Base-by-base conservation (phyloP, 1,140 invertebrate genomes). In the Leptopilina clavipes region DNA sequence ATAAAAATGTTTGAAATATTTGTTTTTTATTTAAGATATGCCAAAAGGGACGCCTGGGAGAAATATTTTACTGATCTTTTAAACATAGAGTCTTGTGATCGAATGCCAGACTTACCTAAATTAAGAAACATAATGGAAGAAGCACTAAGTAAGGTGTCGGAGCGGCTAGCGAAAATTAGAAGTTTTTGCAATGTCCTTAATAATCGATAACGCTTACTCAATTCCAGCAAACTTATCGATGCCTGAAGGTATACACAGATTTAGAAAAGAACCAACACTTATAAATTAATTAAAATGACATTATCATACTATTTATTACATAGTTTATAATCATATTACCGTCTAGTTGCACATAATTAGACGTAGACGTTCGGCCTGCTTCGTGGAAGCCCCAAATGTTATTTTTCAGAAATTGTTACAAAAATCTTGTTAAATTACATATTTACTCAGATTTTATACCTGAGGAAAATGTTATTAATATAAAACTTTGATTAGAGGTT, bases 41-140 rank as follows among this genome's bases (percentile, higher is more conserved):
- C 93, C 79, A 93, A 93, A 81, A 92, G 91, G 71, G 89, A 88
- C 71, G 86, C 92, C 70, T 94, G 94, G 94, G 93, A 94, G 78
- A 91, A 91, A 74, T 92, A 94, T 81, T 94, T 94, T 79, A 92
- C 92, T 0, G 91, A 93, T 37, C 84, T 95, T 70, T 86, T 95
- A 54, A 95, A 95, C 86, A 90, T 95, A n/a, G 92, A 93, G 73
- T 94, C 94, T 59, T 94, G 93, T 79, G 92, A 92, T 22, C 93
- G 91, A 78, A 90, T 94, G 86, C 94, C 94, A 0, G 93, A 94
- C 84, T 86, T 95, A 71, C 89, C 93, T 78, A 91, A 92, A 81
- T 86, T 94, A 71, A 92, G 93, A 43, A 92, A 91, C 70, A 86
- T 92, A 75, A 91, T 94, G 76, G 93, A 94, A 75, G 92, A 92